Base-by-base conservation (phyloP, 2,888 invertebrate species). In the Ditylenchus weischeri region DNA sequence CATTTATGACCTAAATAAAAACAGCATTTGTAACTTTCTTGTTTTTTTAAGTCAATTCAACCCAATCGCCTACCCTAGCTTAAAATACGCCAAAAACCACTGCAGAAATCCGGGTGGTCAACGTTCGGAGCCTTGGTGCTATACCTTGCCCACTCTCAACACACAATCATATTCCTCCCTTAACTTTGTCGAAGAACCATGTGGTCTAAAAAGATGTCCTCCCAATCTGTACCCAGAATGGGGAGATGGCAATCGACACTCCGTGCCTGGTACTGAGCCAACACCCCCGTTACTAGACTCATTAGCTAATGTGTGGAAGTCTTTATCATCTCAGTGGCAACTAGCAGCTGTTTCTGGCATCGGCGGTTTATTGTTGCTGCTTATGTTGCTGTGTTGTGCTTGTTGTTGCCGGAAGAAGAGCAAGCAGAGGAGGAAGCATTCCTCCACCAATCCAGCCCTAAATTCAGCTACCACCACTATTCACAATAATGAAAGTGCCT, bases 71-170 rank as follows among this genome's bases (percentile, higher is more conserved):
- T 89, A 89, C 84, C 90, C 91, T 0, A 92, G 92, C 84, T 87
- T 95, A 47, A 89, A 90, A 59, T 92, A 90, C 21, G 80, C 84
- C 51, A 92, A 93, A 83, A 92, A 91, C 81, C 93, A 90, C 83
- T 90, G 89, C 79, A 89, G 94, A 70, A 95, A 96, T 57, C 75
- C 75, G 10, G 72, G 66, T 19, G 76, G 74, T 10, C 58, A 47
- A 43, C 90, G 90, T 83, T 83, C 86, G 0, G 95, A 95, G 35
- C 75, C 75, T 0, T 96, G 94, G 91, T 96, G 95, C 85, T 91
- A 85, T 76, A 85, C 85, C n/a, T 84, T 84, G 11, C 78, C 78
- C 13, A 54, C 54, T 11, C 29, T 54, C 3, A 54, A 18, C 54
- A 11, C 11, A 13, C 23, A 29, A 11, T 23, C 54, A 1, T 54